Conservation (phyloP, 1,140 invertebrate species). For the Eumaeus atala region DNA sequence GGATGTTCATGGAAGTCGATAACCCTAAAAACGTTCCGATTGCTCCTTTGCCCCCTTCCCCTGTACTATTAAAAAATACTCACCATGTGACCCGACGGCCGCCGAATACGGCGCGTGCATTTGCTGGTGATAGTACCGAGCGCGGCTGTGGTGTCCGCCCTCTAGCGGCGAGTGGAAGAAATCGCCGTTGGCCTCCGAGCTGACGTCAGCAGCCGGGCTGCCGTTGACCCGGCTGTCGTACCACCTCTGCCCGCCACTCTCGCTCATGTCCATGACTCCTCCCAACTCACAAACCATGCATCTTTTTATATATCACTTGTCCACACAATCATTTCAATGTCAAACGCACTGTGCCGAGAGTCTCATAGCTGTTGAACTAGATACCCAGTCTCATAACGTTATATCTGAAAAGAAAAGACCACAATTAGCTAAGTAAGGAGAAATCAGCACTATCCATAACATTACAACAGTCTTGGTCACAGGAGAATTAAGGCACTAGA, state of each 20-base stretch:
- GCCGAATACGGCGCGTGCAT: slow-evolving; percentile 72
- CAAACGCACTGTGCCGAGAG: not conserved
- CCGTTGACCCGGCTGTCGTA: slow-evolving; percentile 70
- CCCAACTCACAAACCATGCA: slow-evolving; percentile 69
- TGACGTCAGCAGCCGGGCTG: slow-evolving; percentile 64
- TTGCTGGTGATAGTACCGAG: slow-evolving; percentile 72
- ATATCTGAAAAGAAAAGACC: slow-evolving; percentile 39
- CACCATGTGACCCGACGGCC: slow-evolving; percentile 68
- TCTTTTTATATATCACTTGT: slow-evolving; percentile 45
- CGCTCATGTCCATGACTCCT: slow-evolving; percentile 70
- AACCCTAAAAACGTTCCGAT: not conserved
- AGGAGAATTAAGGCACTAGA: slow-evolving; percentile 11
- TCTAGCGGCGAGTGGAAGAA: slow-evolving; percentile 72
- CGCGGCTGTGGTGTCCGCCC: slow-evolving; percentile 68
- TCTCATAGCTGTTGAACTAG: slow-evolving; percentile 17
- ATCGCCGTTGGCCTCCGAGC: slow-evolving; percentile 55
- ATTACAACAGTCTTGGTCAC: too few relatives aligned
- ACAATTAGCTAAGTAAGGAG: too few relatives aligned
- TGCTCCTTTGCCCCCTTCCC: not conserved
- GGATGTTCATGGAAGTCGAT: not conserved
- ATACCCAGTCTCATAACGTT: slow-evolving; percentile 34
- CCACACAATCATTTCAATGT: slow-evolving; percentile 28
- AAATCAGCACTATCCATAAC: too few relatives aligned
- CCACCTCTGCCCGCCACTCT: slow-evolving; percentile 66
- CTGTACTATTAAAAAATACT: slow-evolving; percentile 35